Base-by-base conservation (phyloP, 2,113 vertebrate species). In the Mixornis gularis region DNA sequence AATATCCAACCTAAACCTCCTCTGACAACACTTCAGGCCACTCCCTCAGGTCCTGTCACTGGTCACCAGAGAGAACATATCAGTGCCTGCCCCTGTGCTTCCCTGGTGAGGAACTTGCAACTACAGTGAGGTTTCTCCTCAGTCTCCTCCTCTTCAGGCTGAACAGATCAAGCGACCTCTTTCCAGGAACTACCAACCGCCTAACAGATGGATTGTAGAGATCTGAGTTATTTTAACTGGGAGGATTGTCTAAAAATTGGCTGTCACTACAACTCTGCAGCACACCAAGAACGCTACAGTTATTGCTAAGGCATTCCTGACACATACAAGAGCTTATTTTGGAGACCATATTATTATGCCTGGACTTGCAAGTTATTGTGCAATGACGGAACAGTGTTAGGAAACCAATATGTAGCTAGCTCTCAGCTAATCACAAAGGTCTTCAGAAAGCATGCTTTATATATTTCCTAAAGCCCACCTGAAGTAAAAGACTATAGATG, bases 71-170 rank as follows among this genome's bases (percentile, higher is more conserved):
- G 20, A 41, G 34, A 48, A 25, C 4, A 30, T 8, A 7, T 44
- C 38, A 53, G n/a, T 12, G 17, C 6, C 26, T 25, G 22, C 9
- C 18, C 24, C 15, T 72, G 9, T 44, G 13, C 51, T 74, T 65
- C 51, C 43, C 30, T 58, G 1, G 0, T 4, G 4, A 41, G 13
- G 30, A 41, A 7, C 2, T 3, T 65, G 30, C 9, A 30, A 17
- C 19, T 34, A 25, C 13, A 9, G 2, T 25, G 70, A 49, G 10
- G 30, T 65, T 17, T 56, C 25, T 13, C 10, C 60, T 74, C 70
- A 49, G 25, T 18, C 8, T 84, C 22, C 36, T 32, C n/a, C 44
- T 34, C 34, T 43, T 41, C 36, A 18, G 60, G 11, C 36, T 43
- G 52, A 43, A 2, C 26, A 66, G 62, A 59, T 6, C 44, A 27